Evolutionary conservation across 2,113 vertebrate species (phyloP).

Genomic region (Coturnix japonica): DNA sequence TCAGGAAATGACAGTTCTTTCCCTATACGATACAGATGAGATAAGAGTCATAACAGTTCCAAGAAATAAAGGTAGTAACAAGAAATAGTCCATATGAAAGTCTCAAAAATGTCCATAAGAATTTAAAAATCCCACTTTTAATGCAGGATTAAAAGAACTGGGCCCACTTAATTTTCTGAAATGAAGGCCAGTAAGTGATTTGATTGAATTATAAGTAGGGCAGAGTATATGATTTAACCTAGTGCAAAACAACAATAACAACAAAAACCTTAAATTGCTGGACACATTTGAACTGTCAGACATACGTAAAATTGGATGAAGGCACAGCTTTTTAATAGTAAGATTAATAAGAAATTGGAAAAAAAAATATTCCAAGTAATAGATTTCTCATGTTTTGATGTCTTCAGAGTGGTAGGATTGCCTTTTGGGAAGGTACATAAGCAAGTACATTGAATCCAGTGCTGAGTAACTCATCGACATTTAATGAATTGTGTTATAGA

Average conservation of each 20-base stretch:
- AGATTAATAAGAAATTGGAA: background rate
- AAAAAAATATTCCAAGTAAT: background rate
- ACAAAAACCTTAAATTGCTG: background rate
- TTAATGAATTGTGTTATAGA: conserved; percentile 13
- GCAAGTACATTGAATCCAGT: background rate
- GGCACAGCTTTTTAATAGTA: background rate
- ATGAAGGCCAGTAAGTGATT: background rate
- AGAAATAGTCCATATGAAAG: background rate
- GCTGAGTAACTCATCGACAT: background rate
- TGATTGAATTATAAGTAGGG: background rate
- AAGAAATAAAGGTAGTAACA: background rate
- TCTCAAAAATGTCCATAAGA: background rate
- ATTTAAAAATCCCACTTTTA: background rate
- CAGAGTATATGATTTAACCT: background rate
- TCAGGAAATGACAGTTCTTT: background rate
- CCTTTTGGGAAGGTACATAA: conserved; percentile 21
- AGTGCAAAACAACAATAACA: background rate
- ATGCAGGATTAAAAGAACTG: background rate
- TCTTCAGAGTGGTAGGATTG: background rate
- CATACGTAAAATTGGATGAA: background rate
- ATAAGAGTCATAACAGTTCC: background rate
- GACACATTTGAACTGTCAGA: background rate
- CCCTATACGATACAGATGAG: background rate
- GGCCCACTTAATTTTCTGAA: background rate
- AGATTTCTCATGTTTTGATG: background rate